Evolutionary conservation across 2,113 vertebrate species (phyloP), one percentile per base, ranked within the genome.

Genomic region (Burhinus oedicnemus): DNA sequence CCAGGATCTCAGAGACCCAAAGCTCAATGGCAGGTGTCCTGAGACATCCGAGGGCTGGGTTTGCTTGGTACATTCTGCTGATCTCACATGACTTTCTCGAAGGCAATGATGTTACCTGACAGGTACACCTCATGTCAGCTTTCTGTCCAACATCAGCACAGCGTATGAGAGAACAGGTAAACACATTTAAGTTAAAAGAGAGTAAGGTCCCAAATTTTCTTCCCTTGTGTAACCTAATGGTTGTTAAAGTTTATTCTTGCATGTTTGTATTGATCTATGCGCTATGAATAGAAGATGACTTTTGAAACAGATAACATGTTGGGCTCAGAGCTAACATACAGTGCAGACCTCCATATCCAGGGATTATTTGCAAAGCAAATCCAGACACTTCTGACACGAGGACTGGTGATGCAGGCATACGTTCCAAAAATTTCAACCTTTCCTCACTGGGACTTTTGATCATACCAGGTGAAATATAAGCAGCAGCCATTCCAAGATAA

Each of bases 401-500:
- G 30, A 57, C 21, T 70, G 8, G 27, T 2, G 7, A 72, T 65
- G 12, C 0, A 17, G n/a, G 12, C 4, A 78, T 1, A 27, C 3
- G 1, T 66, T 61, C 7, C 40, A 78, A 74, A 66, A 79, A 42
- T 34, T 60, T 44, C 25, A 52, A 8, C 16, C 21, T 69, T 86
- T 30, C 32, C 6, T 57, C 27, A 21, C 9, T 54, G 21, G 5
- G 23, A 40, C 1, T 29, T 58, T 11, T 57, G 14, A 29, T 30
- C 21, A 29, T 34, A 60, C 2, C 1, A n/a, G 11, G 5, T 57
- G 10, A 87, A 78, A 61, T 34, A 45, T 1, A 78, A 72, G 19
- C 8, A 42, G 2, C 34, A 83, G 23, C 8, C 72, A 30, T 60
- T 54, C 11, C 58, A 74, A 60, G 16, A 60, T 15, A 42, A 87